Conservation (phyloP, 2,888 invertebrate species). For the Cynaeus angustus region DNA sequence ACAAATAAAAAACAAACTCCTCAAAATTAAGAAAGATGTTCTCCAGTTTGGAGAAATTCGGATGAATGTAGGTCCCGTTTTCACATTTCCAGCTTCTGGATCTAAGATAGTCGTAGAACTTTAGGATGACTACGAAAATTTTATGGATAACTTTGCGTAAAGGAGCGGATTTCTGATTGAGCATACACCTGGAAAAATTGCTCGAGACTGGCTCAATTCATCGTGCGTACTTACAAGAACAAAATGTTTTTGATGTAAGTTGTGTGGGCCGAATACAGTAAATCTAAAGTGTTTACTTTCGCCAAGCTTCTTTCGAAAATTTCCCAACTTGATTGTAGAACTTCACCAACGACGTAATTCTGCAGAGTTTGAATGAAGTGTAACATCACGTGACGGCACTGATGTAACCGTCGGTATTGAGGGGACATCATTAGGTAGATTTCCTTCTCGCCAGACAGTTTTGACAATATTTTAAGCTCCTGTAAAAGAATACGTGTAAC, state of each 20-base stretch:
- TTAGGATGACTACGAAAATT: constrained; percentile 82
- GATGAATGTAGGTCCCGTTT: constrained; percentile 74
- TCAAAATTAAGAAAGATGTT: constrained; percentile 72
- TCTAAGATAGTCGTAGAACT: constrained; percentile 78
- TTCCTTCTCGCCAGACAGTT: constrained; percentile 66
- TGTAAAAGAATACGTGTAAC: too few species aligned
- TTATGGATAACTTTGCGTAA: constrained; percentile 81
- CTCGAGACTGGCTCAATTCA: constrained; percentile 2
- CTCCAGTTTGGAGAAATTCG: constrained; percentile 76
- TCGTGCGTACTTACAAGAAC: constrained; percentile 73
- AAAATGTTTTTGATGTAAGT: constrained; percentile 84
- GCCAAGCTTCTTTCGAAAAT: constrained; percentile 81
- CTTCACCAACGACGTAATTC: constrained; percentile 85
- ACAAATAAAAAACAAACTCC: constrained; percentile 77
- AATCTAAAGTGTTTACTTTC: constrained; percentile 80
- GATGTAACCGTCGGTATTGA: constrained; percentile 82
- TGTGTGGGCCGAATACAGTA: constrained; percentile 82
- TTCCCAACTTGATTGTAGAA: constrained; percentile 83
- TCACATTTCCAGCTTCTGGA: constrained; percentile 76
- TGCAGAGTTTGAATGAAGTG: constrained; percentile 84
- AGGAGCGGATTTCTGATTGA: constrained; percentile 81
- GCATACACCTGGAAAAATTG: constrained; percentile 75
- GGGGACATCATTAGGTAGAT: constrained; percentile 74
- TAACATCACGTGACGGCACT: constrained; percentile 83
- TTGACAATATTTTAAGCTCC: constrained; percentile 74